Base-by-base conservation (phyloP, 1,140 invertebrate species). In the Danaus melanippus region DNA sequence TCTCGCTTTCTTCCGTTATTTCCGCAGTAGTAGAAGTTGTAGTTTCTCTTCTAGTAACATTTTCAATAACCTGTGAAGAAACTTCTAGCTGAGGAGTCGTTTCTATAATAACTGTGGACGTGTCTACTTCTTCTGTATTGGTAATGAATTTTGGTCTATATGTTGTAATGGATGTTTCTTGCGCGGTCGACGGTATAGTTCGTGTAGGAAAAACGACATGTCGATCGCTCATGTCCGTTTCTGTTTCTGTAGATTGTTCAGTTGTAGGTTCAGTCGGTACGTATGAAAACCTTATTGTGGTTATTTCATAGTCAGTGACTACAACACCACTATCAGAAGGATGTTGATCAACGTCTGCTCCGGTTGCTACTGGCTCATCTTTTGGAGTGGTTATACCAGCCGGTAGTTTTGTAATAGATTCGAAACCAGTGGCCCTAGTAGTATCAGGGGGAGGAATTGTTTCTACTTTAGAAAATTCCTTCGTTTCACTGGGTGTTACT, bases 371-470 rank as follows among this genome's bases (percentile, higher is more conserved):
- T 58, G 60, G 72, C 6, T 85, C 80, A 58, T 78, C 77, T 51
- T 61, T 70, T 12, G 84, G 84, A 15, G 82, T 85, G 42, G 84
- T 86, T 32, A 81, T 53, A 39, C 59, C 76, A 42, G 77, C 64
- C 51, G 82, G 80, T 54, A 86, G 58, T 72, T 85, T 86, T 50
- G 84, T 86, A 65, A 86, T 84, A 48, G 82, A 85, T 79, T 83
- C 81, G 61, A 84, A 84, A 66, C 74, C 76, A 63, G 67, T 80
- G 71, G 73, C 69, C 62, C 71, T 84, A 53, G 69, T 75, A 32
- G 64, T 58, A 53, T 79, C 68, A 77, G 73, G 69, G 56, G 74
- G 67, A 57, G 69, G 73, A 71, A 74, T 74, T 68, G 60, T 71
- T 60, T 79, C 66, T 53, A 58, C 51, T 67, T 58, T 46, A 50